Percentiles rank a stretch among this genome's conserved stretches.
Evolutionary conservation across 2,888 invertebrate genomes (phyloP).

Genomic region (Magallana nippona): DNA sequence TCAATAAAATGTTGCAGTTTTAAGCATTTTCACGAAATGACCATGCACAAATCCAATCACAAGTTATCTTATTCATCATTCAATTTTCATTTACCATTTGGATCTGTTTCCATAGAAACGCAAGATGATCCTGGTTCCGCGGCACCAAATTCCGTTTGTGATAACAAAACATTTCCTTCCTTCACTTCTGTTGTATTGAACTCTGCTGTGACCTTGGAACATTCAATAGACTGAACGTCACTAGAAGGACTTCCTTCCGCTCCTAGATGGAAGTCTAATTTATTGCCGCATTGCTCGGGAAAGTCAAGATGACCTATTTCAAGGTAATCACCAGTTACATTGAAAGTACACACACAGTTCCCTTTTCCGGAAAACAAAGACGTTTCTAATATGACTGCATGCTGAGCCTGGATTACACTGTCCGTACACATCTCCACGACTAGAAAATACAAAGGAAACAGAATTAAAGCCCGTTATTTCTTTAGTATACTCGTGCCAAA

Average conservation of each 20-base stretch:
- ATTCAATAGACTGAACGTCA: background rate
- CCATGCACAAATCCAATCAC: too few species aligned
- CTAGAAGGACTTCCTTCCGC: background rate
- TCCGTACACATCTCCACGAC: background rate
- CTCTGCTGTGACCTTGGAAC: background rate
- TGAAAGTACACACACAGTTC: background rate
- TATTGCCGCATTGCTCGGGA: background rate
- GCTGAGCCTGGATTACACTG: background rate
- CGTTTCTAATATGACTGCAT: background rate
- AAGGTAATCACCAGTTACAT: slow-evolving; percentile 9
- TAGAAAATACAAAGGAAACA: background rate
- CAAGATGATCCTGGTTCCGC: background rate
- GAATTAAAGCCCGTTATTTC: too few species aligned
- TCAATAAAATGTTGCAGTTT: too few species aligned
- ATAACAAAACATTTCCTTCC: background rate
- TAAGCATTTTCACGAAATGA: too few species aligned
- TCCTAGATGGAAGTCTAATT: background rate
- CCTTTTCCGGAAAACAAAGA: background rate
- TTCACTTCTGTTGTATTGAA: slow-evolving; percentile 6
- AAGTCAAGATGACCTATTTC: background rate
- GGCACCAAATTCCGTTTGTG: slow-evolving; percentile 3
- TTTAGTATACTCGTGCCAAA: too few species aligned
- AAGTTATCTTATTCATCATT: too few species aligned
- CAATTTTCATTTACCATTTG: background rate
- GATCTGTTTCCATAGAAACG: background rate